phyloP scores from a whole-genome alignment of 2,888 invertebrate genomes.

The Apocheima hispidaria region DNA sequence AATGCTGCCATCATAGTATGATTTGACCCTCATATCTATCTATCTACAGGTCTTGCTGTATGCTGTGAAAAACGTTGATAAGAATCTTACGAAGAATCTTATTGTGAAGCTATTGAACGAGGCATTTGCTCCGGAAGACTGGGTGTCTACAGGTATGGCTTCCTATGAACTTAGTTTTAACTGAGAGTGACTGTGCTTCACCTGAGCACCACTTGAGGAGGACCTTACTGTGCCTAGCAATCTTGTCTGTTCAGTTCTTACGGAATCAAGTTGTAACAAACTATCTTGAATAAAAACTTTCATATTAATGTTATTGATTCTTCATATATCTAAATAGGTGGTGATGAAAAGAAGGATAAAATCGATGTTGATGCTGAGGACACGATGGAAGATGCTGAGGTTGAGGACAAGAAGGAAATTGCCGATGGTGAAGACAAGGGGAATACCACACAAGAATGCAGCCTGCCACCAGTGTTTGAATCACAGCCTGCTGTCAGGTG shows the following conservation, averaged over 20 bases:
- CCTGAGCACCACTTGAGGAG: too few species aligned
- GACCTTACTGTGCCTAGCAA: too few species aligned
- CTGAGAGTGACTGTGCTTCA: too few species aligned
- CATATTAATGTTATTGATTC: neutral
- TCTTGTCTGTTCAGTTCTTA: too few species aligned
- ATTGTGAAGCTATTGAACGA: slow-evolving; percentile 88
- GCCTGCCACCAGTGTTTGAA: slow-evolving; percentile 88
- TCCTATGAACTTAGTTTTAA: too few species aligned
- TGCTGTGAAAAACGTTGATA: slow-evolving; percentile 87
- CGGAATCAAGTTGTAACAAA: too few species aligned
- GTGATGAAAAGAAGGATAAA: slow-evolving; percentile 60
- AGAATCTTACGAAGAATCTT: slow-evolving; percentile 80
- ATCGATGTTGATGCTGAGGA: slow-evolving; percentile 51
- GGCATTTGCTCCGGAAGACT: slow-evolving; percentile 84
- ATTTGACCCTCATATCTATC: too few species aligned
- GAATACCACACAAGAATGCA: slow-evolving; percentile 28
- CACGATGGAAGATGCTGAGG: slow-evolving; percentile 52
- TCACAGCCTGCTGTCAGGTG: slow-evolving; percentile 87
- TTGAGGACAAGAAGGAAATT: slow-evolving; percentile 40
- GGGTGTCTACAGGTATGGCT: slow-evolving; percentile 56
- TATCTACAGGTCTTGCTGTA: slow-evolving; percentile 71
- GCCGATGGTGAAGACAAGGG: slow-evolving; percentile 43
- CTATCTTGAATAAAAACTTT: neutral
- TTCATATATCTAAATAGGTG: slow-evolving; percentile 29
- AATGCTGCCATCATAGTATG: too few species aligned